Base-by-base conservation (phyloP, 37 sponge, comb jelly and placozoan genomes). In the Crambe crambe region DNA sequence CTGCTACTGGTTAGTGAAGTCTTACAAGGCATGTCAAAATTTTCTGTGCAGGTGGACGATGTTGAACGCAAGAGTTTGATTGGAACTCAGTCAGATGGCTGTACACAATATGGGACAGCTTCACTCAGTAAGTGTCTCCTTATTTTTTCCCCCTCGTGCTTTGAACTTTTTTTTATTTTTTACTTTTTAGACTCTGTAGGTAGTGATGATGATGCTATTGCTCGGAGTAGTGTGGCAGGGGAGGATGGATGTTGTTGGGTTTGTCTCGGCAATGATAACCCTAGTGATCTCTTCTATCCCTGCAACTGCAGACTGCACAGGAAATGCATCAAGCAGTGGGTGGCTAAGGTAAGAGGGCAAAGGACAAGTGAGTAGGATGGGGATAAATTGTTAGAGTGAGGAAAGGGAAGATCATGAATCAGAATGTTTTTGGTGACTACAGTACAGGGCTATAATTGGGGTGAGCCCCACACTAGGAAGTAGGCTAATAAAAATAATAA, bases 211-310 rank as follows among this genome's bases (percentile, higher is more conserved):
- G 63, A 30, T 8, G 4, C 26, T 23, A 20, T 62, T 30, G 6
- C 30, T 62, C 30, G 26, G 63, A 30, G 4, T 8, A 30, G 63
- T 62, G 25, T 30, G 66, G 17, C 2, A 23, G 25, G n/a, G 43
- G 65, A 73, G 37, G 82, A 64, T 26, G 82, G 82, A 2, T 72
- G 65, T 47, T 86, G 88, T 40, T 88, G 88, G 88, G 79, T 88
- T 37, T 88, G 88, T 37, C 83, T 62, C 56, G 83, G 70, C 8
- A 47, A 26, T 0, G 69, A 77, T 20, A 29, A 39, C 29, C 41
- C 61, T 12, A 36, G 34, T 31, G 83, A 88, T 32, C 70, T 82
- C 37, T 76, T 78, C 74, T 51, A 77, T 20, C 83, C 83, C 17
- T 88, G 88, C 54, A 67, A 43, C 32, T 88, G 88, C 63, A 36